Percentiles rank a stretch among this genome's conserved stretches.
Conservation (phyloP, 2,888 invertebrate genomes). For the Thymelicus acteon region DNA sequence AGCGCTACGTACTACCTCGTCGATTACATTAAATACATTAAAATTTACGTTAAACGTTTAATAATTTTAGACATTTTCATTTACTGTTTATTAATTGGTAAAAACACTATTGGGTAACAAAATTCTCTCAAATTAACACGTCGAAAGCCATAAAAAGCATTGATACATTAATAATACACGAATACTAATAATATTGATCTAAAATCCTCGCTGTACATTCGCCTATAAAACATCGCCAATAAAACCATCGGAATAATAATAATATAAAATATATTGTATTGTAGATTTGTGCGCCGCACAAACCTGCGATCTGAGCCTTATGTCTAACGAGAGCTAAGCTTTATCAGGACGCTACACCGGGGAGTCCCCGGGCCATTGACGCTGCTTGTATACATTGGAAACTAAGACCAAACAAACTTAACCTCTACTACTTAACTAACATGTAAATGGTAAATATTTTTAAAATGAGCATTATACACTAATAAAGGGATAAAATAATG, state of each 20-base stretch:
- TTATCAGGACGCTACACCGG: conserved; percentile 48
- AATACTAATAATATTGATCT: conserved; percentile 48
- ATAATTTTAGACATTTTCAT: conserved; percentile 50
- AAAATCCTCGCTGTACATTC: conserved; percentile 59
- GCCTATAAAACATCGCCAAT: conserved; percentile 53
- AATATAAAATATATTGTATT: conserved; percentile 49
- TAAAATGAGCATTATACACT: conserved; percentile 81
- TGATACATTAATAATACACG: conserved; percentile 47
- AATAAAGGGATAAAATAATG: conserved; percentile 78
- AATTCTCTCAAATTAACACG: conserved; percentile 63
- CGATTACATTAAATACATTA: conserved; percentile 42
- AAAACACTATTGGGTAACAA: conserved; percentile 65
- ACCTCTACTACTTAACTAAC: conserved; percentile 71
- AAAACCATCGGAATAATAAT: conserved; percentile 42
- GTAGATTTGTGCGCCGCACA: conserved; percentile 73
- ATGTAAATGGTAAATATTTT: conserved; percentile 79
- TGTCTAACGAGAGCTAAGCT: conserved; percentile 63
- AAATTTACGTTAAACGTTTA: conserved; percentile 57
- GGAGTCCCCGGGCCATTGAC: conserved; percentile 32
- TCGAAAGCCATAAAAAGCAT: conserved; percentile 67
- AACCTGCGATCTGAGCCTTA: conserved; percentile 55
- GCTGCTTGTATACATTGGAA: conserved; percentile 55
- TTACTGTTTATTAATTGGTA: conserved; percentile 49
- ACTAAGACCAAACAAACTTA: conserved; percentile 70
- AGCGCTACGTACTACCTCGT: conserved; percentile 48